Conservation (phyloP, 2,797 vertebrate genomes). For the Esox lucius region DNA sequence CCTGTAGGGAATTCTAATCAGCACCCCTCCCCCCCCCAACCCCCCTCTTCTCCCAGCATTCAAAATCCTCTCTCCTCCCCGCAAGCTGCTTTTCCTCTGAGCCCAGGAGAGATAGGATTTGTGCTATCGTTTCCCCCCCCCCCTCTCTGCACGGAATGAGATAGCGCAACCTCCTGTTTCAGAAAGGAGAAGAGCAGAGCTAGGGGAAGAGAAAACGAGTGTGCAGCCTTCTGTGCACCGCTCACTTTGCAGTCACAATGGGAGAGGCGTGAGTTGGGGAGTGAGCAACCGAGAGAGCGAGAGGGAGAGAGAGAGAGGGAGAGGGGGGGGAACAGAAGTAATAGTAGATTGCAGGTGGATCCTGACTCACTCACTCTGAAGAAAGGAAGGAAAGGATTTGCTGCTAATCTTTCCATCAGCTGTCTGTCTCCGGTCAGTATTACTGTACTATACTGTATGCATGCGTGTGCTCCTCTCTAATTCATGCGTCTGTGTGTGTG, state of each 20-base stretch:
- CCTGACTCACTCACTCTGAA: slow-evolving; percentile 20
- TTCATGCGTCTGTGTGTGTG: not conserved
- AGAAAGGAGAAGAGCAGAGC: slow-evolving; percentile 10
- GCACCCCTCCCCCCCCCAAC: slow-evolving; percentile 46
- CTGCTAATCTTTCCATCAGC: slow-evolving; percentile 11
- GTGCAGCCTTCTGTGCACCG: not conserved
- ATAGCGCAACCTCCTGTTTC: slow-evolving; percentile 36
- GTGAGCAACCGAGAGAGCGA: slow-evolving; percentile 7
- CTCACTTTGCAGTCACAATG: not conserved
- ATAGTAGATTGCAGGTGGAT: slow-evolving; percentile 66
- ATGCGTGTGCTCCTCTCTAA: not conserved
- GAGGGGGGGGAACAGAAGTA: slow-evolving; percentile 15
- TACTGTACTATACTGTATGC: not conserved
- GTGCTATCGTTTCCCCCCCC: slow-evolving; percentile 18
- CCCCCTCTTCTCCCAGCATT: slow-evolving; percentile 24
- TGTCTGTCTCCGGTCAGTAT: slow-evolving; percentile 56
- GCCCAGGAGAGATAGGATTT: slow-evolving; percentile 38
- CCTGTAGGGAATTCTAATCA: slow-evolving; percentile 53
- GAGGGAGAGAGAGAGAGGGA: slow-evolving; percentile 11
- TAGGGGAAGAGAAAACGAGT: not conserved
- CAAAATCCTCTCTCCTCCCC: slow-evolving; percentile 14
- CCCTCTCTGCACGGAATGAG: slow-evolving; percentile 18
- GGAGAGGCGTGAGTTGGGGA: slow-evolving; percentile 5
- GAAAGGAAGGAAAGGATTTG: slow-evolving; percentile 30
- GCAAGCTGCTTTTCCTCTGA: not conserved